phyloP scores from a whole-genome alignment of 2,888 invertebrate species.

The Drosophila kanekoi region DNA sequence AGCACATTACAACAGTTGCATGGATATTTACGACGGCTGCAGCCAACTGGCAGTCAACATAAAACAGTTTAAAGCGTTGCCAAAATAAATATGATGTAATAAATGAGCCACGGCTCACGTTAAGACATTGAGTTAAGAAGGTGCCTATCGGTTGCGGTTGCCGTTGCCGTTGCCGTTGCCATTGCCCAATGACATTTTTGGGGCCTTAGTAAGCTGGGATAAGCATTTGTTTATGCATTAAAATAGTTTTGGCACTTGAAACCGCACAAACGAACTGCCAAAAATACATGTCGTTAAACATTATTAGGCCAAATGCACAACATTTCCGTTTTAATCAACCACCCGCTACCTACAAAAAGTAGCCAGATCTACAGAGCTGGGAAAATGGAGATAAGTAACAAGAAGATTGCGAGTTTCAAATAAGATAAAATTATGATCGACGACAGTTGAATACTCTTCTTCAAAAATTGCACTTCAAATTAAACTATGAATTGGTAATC shows the following conservation, averaged over 20 bases:
- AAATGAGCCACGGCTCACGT: constrained; percentile 32
- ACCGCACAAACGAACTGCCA: constrained; percentile 9
- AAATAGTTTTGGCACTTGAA: constrained; percentile 53
- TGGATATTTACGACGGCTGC: constrained; percentile 55
- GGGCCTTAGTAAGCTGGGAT: constrained; percentile 12
- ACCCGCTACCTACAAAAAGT: constrained; percentile 68
- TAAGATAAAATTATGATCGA: not conserved
- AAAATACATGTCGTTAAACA: constrained; percentile 44
- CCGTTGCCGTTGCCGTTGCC: constrained; percentile 19
- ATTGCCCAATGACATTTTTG: constrained; percentile 51
- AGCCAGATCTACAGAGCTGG: constrained; percentile 61
- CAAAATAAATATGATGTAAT: constrained; percentile 73
- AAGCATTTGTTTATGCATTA: constrained; percentile 37
- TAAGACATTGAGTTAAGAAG: constrained; percentile 53
- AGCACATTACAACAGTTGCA: constrained; percentile 44
- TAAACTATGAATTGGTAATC: not conserved
- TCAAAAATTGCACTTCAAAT: not conserved
- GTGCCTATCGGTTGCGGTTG: constrained; percentile 21
- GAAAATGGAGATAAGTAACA: constrained; percentile 30
- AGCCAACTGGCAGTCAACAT: constrained; percentile 49
- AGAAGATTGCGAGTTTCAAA: constrained; percentile 8
- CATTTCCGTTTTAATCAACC: constrained; percentile 82
- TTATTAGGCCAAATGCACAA: constrained; percentile 68
- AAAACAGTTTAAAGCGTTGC: constrained; percentile 58
- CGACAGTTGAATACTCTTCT: constrained; percentile 24